Evolutionary conservation across 2,113 vertebrate genomes (phyloP).

Genomic region (Caloenas nicobarica): DNA sequence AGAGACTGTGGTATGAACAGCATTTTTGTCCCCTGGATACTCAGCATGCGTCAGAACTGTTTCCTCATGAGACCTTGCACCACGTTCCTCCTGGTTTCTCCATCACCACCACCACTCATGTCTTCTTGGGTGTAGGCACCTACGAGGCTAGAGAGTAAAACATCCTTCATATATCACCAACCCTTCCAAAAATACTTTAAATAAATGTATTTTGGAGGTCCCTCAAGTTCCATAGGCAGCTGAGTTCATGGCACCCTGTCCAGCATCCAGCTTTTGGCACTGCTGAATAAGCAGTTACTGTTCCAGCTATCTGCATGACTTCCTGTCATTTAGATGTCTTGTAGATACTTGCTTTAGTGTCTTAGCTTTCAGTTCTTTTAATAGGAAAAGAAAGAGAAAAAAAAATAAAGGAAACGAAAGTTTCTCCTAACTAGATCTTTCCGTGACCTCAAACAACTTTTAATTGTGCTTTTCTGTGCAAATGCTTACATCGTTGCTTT

Average conservation of each 20-base stretch:
- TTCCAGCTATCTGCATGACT: not conserved
- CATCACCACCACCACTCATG: not conserved
- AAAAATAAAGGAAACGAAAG: not conserved
- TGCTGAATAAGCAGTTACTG: not conserved
- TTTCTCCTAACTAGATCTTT: not conserved
- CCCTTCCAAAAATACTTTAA: not conserved
- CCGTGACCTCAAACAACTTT: not conserved
- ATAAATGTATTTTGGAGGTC: not conserved
- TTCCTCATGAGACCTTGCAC: not conserved
- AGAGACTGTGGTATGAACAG: not conserved
- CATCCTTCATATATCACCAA: not conserved
- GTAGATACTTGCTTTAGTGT: not conserved
- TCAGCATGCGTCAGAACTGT: not conserved
- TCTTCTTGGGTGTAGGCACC: not conserved
- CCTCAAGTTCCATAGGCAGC: not conserved
- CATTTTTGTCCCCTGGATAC: not conserved
- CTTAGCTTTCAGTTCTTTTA: not conserved
- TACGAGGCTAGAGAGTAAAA: not conserved
- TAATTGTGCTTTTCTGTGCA: not conserved
- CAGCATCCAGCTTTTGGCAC: not conserved
- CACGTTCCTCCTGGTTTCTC: not conserved
- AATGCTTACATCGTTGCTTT: not conserved
- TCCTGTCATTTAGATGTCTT: not conserved
- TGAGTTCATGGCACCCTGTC: not conserved
- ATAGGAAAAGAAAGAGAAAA: not conserved